A percentile compares a stretch with the other conserved stretches of the same genome.
Evolutionary conservation across 1,140 invertebrate species (phyloP).

Genomic region (Brachionus paranguensis): DNA sequence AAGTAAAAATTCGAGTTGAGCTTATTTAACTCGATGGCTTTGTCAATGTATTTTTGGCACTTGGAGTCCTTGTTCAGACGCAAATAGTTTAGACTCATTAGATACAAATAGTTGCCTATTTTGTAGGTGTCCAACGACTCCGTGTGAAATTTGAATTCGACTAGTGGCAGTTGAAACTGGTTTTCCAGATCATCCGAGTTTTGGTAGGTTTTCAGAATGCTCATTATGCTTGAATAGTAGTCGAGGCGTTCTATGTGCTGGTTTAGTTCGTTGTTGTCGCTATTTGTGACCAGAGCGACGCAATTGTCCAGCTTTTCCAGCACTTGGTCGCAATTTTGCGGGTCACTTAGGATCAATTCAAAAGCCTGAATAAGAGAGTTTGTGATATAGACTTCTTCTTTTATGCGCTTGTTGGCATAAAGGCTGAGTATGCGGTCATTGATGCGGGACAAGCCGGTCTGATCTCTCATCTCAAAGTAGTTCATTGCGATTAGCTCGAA

Average conservation of each 20-base stretch:
- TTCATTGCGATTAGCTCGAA: background rate
- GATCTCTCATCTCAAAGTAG: background rate
- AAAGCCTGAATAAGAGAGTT: background rate
- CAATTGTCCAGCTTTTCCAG: background rate
- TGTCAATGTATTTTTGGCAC: background rate
- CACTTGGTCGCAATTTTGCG: background rate
- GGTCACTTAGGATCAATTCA: background rate
- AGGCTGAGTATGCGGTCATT: background rate
- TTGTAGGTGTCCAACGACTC: slow-evolving; percentile 3
- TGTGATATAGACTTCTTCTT: background rate
- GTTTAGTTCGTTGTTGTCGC: background rate
- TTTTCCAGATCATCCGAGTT: background rate
- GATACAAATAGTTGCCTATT: slow-evolving; percentile 3
- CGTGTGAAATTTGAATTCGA: background rate
- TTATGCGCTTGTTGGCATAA: background rate
- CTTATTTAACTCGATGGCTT: background rate
- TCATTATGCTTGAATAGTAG: background rate
- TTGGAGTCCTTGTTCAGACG: background rate
- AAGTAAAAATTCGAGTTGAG: background rate
- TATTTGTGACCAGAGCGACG: background rate
- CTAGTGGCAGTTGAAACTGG: background rate
- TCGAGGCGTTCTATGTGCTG: background rate
- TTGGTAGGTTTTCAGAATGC: slow-evolving; percentile 2
- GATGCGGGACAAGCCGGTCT: background rate
- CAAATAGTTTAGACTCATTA: slow-evolving; percentile 15